Conservation (phyloP, 2,113 vertebrate species). For the Bubalus kerabau region DNA sequence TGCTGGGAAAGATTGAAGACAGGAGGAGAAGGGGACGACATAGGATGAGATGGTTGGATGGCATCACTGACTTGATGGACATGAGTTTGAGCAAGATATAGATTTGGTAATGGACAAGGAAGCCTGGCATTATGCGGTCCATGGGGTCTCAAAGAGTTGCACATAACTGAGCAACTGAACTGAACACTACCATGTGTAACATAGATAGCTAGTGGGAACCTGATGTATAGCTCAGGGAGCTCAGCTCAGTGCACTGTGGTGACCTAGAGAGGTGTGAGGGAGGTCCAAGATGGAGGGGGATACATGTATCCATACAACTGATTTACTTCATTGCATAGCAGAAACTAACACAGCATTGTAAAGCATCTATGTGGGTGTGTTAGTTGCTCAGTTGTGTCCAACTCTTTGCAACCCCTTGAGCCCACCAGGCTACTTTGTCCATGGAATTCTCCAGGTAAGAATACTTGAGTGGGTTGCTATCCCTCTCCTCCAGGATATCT, state of each 20-base stretch:
- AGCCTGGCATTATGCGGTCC: neutral
- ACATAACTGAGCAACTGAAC: neutral
- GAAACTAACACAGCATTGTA: neutral
- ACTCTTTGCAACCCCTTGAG: neutral
- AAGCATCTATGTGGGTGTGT: neutral
- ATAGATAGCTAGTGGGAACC: neutral
- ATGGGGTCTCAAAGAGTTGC: neutral
- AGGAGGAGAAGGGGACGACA: neutral
- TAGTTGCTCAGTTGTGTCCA: neutral
- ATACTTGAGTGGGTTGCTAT: neutral
- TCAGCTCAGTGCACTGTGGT: neutral
- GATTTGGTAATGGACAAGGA: neutral
- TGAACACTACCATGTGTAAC: neutral
- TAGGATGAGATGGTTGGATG: neutral
- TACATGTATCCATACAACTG: neutral
- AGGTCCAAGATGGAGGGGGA: neutral
- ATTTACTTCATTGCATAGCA: neutral
- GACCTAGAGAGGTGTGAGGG: neutral
- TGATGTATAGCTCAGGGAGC: neutral
- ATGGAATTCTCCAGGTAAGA: neutral
- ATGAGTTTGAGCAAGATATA: neutral
- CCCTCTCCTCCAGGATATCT: neutral
- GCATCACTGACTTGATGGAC: neutral
- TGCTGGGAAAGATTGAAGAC: neutral
- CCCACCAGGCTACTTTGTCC: neutral